Evolutionary conservation across 2,113 vertebrate species (phyloP).

Genomic region (Clarias batrachus): DNA sequence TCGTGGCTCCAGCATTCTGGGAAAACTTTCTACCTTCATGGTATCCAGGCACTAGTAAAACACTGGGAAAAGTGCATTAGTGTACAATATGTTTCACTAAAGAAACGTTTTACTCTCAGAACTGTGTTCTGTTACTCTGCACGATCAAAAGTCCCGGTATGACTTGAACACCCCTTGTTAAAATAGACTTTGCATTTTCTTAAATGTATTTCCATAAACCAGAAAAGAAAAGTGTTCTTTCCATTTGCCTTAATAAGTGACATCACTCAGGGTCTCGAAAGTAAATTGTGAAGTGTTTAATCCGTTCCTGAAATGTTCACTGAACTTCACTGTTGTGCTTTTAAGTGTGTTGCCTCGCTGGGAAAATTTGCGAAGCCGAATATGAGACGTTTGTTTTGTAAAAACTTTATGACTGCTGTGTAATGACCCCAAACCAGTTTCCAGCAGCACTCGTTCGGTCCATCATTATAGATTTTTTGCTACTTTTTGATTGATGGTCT

Average conservation of each 20-base stretch:
- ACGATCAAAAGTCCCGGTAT: too few relatives aligned
- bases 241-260: not conserved
- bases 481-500: constrained; percentile 28
- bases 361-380: not conserved
- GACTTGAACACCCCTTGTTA: too few relatives aligned
- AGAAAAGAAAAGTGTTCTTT: not conserved
- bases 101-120: too few relatives aligned
- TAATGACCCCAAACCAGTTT: not conserved
- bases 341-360: not conserved
- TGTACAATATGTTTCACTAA: too few relatives aligned
- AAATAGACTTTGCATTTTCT: too few relatives aligned
- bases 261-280: not conserved
- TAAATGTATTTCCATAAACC: not conserved
- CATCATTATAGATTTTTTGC: constrained; percentile 32
- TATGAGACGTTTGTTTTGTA: not conserved
- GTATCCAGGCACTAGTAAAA: too few relatives aligned
- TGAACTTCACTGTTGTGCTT: not conserved
- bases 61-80: too few relatives aligned
- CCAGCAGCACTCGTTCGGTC: not conserved
- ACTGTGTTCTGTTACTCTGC: too few relatives aligned
- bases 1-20: too few relatives aligned
- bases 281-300: not conserved
- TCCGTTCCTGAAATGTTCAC: not conserved
- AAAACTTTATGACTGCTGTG: not conserved
- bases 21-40: too few relatives aligned